Evolutionary conservation across 2,888 invertebrate genomes (phyloP).

Genomic region (Mechanitis messenoides): DNA sequence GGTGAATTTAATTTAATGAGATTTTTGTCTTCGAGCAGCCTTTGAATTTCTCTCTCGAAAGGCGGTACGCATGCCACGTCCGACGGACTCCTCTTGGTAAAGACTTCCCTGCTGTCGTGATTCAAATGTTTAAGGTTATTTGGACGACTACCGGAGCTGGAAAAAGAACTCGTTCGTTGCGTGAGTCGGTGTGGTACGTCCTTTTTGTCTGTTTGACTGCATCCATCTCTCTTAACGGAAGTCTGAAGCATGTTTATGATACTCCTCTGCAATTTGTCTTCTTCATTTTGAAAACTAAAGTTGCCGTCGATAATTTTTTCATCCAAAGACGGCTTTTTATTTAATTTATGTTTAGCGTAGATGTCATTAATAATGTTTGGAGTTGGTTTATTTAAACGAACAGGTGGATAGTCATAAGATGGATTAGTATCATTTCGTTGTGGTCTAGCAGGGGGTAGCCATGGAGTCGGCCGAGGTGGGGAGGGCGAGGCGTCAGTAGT

Average conservation of each 20-base stretch:
- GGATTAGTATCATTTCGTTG: conserved; percentile 75
- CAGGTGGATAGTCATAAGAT: conserved; percentile 77
- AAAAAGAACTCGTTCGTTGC: conserved; percentile 71
- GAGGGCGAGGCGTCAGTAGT: conserved; percentile 84
- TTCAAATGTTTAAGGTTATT: conserved; percentile 74
- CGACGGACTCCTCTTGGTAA: conserved; percentile 66
- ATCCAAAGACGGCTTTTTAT: conserved; percentile 60
- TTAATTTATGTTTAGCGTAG: conserved; percentile 62
- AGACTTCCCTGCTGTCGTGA: conserved; percentile 66
- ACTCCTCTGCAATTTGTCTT: conserved; percentile 68
- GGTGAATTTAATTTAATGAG: conserved; percentile 78
- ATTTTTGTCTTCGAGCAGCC: conserved; percentile 84
- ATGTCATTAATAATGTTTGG: conserved; percentile 59
- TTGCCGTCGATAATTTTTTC: conserved; percentile 62
- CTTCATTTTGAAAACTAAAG: conserved; percentile 63
- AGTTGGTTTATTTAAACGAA: conserved; percentile 61
- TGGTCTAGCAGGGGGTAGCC: conserved; percentile 65
- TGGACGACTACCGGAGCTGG: conserved; percentile 70
- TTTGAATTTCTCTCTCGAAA: conserved; percentile 87
- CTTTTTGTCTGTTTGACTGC: conserved; percentile 81
- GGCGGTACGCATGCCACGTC: conserved; percentile 78
- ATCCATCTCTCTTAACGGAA: conserved; percentile 78
- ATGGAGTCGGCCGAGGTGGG: conserved; percentile 74
- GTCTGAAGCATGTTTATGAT: conserved; percentile 73
- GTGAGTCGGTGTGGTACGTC: conserved; percentile 64